These are phyloP conservation scores for Lysandra coridon DNA, from an alignment of 2,888 invertebrate species.

Conservation along the genomic window DNA sequence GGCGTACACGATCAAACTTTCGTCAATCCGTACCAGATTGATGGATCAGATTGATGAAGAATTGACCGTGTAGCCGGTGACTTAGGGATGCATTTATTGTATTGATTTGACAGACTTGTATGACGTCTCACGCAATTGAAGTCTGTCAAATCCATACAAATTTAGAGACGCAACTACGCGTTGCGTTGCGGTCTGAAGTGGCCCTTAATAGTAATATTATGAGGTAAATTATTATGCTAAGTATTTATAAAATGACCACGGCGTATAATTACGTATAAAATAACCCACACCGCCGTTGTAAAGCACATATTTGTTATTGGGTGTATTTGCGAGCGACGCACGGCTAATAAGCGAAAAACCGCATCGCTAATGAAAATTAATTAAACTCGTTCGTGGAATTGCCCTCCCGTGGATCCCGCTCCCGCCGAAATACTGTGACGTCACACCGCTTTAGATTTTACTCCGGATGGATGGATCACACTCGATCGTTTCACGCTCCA, in stretches of 20 bases:
- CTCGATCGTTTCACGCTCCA: not conserved
- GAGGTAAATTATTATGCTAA: not conserved
- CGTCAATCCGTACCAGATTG: too few species aligned
- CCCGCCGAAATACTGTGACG: slow-evolving; percentile 53
- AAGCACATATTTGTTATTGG: slow-evolving; percentile 27
- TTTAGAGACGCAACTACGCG: too few species aligned
- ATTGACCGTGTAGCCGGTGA: too few species aligned
- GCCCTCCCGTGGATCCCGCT: slow-evolving; percentile 37
- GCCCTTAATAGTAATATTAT: not conserved
- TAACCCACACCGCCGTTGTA: not conserved
- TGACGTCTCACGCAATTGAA: too few species aligned
- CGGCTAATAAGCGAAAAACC: slow-evolving; percentile 41
- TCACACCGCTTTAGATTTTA: slow-evolving; percentile 54
- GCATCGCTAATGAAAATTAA: slow-evolving; percentile 42
- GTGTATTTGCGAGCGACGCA: slow-evolving; percentile 31
- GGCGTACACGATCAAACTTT: too few species aligned
- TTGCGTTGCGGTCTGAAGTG: too few species aligned
- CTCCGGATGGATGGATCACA: slow-evolving; percentile 39
- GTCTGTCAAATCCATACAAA: too few species aligned
- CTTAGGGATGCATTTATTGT: too few species aligned
- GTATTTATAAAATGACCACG: not conserved
- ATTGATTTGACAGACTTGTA: too few species aligned
- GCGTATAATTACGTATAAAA: slow-evolving; percentile 7
- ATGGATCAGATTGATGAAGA: too few species aligned
- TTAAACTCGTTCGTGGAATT: slow-evolving; percentile 40